phyloP scores from a whole-genome alignment of 2,888 invertebrate species.

The Piscicola geometra region DNA sequence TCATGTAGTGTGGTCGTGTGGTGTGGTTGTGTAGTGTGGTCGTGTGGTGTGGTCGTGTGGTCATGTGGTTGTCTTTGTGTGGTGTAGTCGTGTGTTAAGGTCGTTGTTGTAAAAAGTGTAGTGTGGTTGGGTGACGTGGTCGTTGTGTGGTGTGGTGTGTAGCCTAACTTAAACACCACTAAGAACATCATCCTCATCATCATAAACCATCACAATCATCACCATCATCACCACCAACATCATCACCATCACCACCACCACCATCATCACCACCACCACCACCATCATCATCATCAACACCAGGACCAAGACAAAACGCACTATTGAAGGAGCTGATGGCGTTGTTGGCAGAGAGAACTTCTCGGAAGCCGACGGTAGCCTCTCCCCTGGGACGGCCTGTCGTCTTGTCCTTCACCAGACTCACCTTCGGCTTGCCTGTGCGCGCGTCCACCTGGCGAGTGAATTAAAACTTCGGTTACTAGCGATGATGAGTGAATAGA shows the following conservation, averaged over 20 bases:
- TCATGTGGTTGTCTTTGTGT: too few relatives aligned
- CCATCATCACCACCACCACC: constrained; percentile 29
- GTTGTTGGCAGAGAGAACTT: constrained; percentile 84
- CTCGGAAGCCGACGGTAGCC: constrained; percentile 95
- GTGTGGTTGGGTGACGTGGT: too few relatives aligned
- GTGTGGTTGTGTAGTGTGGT: too few relatives aligned
- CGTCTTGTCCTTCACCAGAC: constrained; percentile 94
- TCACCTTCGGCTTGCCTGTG: constrained; percentile 88
- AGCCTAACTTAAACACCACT: not conserved
- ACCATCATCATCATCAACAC: constrained; percentile 32
- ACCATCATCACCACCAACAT: constrained; percentile 10
- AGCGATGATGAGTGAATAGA: not conserved
- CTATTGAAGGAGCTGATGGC: constrained; percentile 98
- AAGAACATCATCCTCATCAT: not conserved
- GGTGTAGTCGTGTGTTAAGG: too few relatives aligned
- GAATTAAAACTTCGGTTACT: not conserved
- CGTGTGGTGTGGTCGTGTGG: too few relatives aligned
- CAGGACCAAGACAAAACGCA: constrained; percentile 47
- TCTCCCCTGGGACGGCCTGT: constrained; percentile 91
- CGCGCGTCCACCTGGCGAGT: constrained; percentile 76
- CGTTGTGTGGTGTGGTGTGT: not conserved
- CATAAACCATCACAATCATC: constrained; percentile 1
- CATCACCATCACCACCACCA: constrained; percentile 23
- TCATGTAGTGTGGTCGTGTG: too few relatives aligned
- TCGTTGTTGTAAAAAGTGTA: not conserved